Evolutionary conservation across 2,888 invertebrate genomes (phyloP), one percentile per base, ranked within the genome.

Genomic region (Heliothis peltigera): DNA sequence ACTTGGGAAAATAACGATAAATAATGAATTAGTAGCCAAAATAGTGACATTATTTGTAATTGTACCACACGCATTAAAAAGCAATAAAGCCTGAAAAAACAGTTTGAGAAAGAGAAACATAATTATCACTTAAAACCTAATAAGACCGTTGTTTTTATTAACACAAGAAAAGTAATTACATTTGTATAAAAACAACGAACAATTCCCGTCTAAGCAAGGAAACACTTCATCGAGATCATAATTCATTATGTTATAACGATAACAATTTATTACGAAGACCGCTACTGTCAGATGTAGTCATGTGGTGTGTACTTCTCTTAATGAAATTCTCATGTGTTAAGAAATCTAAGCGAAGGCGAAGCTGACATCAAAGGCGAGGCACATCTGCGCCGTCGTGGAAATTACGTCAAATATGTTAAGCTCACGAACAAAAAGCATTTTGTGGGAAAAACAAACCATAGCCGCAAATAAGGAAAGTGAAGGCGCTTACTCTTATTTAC

Each of bases 331-430:
- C 48, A 64, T 66, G 70, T 62, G 73, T 75, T 80, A 70, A 61
- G 75, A 75, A 81, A 83, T 83, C 82, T 78, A 75, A 73, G 64
- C 61, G 74, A n/a, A 73, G 67, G 64, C 70, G 61, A 68, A 46
- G 67, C 77, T 75, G 80, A 81, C 85, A 78, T 83, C 85, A 85
- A 81, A 79, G 58, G 35, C 46, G 56, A 75, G 73, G 75, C 53
- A 72, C 82, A 84, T 80, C 80, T 83, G 84, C 60, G 54, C 46
- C 63, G 35, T 61, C 70, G 64, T 67, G 63, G 62, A 82, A 78
- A 82, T 83, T 75, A 79, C 78, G 70, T 62, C 74, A 70, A 80
- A 81, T 75, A 75, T 77, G 76, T 71, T 82, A 76, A 70, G 64
- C 63, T 48, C 58, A 22, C 56, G 64, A 76, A 82, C 69, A 77